These are phyloP conservation scores for Agrotis exclamationis DNA, from an alignment of 2,888 invertebrate species.

Conservation along the genomic window DNA sequence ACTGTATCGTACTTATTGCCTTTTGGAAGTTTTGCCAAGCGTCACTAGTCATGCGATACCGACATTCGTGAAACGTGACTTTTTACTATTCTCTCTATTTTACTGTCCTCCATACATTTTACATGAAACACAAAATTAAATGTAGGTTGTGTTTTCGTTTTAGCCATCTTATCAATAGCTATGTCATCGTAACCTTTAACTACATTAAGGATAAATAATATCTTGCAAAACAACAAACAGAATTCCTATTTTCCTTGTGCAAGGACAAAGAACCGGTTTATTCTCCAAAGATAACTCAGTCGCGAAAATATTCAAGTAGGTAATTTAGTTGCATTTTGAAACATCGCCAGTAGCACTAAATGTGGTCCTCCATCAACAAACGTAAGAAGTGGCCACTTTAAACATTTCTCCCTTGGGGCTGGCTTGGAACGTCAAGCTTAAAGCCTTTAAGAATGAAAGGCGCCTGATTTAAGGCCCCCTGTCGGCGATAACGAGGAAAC, in stretches of 20 bases:
- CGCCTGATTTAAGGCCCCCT: slow-evolving; percentile 85
- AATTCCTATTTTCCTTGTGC: slow-evolving; percentile 15
- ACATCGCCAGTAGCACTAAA: slow-evolving; percentile 55
- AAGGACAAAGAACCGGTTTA: slow-evolving; percentile 43
- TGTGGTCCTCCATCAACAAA: slow-evolving; percentile 52
- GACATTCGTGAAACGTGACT: slow-evolving; percentile 61
- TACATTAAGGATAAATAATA: slow-evolving; percentile 11
- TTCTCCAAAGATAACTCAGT: slow-evolving; percentile 34
- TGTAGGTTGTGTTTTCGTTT: neutral
- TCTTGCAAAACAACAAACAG: slow-evolving; percentile 23
- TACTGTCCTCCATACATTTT: slow-evolving; percentile 11
- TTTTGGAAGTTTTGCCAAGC: slow-evolving; percentile 67
- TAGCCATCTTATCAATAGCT: neutral
- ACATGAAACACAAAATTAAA: slow-evolving; percentile 2
- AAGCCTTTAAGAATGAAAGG: slow-evolving; percentile 85
- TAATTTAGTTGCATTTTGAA: slow-evolving; percentile 54
- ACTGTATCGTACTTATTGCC: slow-evolving; percentile 67
- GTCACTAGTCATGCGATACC: slow-evolving; percentile 68
- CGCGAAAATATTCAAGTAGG: slow-evolving; percentile 32
- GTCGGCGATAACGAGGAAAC: slow-evolving; percentile 87
- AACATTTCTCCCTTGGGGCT: slow-evolving; percentile 66
- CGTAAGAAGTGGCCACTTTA: slow-evolving; percentile 69
- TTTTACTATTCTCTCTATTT: slow-evolving; percentile 27
- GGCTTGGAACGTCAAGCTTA: slow-evolving; percentile 77
- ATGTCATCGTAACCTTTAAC: slow-evolving; percentile 22